Percentiles rank a stretch among this genome's conserved stretches.
Evolutionary conservation across 2,888 invertebrate species (phyloP).

Genomic region (Steinernema hermaphroditum): DNA sequence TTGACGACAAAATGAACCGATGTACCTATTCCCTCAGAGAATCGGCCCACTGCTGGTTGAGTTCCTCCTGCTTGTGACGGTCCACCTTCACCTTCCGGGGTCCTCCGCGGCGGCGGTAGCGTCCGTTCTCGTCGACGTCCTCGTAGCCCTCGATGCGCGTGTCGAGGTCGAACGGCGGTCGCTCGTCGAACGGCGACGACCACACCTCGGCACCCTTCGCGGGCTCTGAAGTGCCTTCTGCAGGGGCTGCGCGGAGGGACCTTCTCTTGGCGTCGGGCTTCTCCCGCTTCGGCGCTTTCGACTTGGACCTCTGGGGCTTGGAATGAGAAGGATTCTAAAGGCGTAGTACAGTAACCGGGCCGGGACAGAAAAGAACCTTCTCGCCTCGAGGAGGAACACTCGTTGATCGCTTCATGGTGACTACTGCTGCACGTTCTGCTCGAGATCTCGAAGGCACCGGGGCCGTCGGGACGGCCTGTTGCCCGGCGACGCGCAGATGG

Average conservation of each 20-base stretch:
- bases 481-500: constrained; percentile 22
- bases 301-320: not conserved
- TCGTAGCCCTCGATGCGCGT: constrained; percentile 59
- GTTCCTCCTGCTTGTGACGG: constrained; percentile 6
- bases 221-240: not conserved
- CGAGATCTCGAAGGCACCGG: constrained; percentile 2
- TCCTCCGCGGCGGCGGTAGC: constrained; percentile 19
- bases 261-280: not conserved
- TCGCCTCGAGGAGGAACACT: not conserved
- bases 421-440: not conserved
- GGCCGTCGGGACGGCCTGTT: constrained; percentile 2
- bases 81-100: constrained; percentile 1
- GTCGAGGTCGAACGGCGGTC: constrained; percentile 44
- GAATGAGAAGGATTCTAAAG: not conserved
- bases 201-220: not conserved
- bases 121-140: constrained; percentile 55
- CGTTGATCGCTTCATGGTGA: constrained; percentile 5
- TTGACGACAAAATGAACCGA: constrained; percentile 18
- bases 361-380: not conserved
- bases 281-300: not conserved
- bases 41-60: constrained; percentile 33
- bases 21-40: constrained; percentile 31
- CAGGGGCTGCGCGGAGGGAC: not conserved
- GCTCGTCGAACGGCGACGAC: constrained; percentile 19
- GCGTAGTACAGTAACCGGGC: not conserved